phyloP scores from a whole-genome alignment of 1,140 invertebrate genomes.

The Apocrypta bakeri region DNA sequence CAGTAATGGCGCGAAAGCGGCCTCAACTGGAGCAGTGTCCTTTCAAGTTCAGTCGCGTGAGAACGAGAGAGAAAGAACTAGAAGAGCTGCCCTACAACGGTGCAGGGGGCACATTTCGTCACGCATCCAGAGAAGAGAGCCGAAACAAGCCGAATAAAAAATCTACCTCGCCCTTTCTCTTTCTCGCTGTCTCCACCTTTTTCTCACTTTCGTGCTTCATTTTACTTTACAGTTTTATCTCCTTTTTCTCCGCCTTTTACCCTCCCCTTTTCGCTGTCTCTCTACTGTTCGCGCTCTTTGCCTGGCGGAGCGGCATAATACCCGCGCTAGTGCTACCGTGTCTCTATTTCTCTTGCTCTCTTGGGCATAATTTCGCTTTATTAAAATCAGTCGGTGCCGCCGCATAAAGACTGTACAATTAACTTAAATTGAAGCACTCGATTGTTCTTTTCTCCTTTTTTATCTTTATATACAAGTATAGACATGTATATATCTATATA shows the following conservation, averaged over 20 bases:
- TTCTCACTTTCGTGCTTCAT: not conserved
- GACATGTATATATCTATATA: not conserved
- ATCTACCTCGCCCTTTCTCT: too few relatives aligned
- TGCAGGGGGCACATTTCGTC: not conserved
- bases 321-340: too few relatives aligned
- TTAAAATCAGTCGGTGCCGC: not conserved
- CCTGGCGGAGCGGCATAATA: not conserved
- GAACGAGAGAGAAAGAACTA: not conserved
- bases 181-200: not conserved
- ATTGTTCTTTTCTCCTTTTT: not conserved
- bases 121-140: not conserved
- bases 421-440: not conserved
- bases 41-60: not conserved
- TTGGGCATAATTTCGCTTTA: slow-evolving; percentile 29
- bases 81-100: not conserved
- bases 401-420: slow-evolving; percentile 14
- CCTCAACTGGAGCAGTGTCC: not conserved
- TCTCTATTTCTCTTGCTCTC: not conserved
- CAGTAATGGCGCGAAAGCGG: too few relatives aligned
- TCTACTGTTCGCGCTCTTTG: not conserved
- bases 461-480: not conserved
- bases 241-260: not conserved
- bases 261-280: not conserved
- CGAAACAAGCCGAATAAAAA: not conserved
- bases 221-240: slow-evolving; percentile 21